A percentile compares a stretch with the other conserved stretches of the same genome.
Evolutionary conservation across 2,888 invertebrate genomes (phyloP).

Genomic region (Phalera bucephala): DNA sequence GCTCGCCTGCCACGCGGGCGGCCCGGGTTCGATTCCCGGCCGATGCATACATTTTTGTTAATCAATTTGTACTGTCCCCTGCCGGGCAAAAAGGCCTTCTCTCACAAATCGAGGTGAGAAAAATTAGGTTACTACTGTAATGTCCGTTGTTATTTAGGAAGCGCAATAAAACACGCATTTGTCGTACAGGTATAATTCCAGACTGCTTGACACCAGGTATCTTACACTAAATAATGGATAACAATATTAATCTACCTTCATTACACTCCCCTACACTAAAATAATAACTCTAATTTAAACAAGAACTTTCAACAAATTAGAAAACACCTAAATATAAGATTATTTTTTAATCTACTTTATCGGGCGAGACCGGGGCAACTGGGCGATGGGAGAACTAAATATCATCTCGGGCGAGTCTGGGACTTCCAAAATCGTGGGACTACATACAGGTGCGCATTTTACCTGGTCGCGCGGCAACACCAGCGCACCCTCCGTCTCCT

Average conservation of each 20-base stretch:
- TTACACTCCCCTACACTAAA: background rate
- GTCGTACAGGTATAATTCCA: too few relatives aligned
- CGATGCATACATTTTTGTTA: conserved; percentile 21
- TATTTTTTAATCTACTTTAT: background rate
- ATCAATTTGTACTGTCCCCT: too few relatives aligned
- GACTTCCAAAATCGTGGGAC: background rate
- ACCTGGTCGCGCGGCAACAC: too few relatives aligned
- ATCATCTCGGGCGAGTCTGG: background rate
- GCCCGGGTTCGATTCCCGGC: conserved; percentile 71
- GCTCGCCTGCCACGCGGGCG: conserved; percentile 84
- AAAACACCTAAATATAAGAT: background rate
- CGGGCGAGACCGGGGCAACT: background rate
- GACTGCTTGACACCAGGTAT: too few relatives aligned
- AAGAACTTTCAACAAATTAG: background rate
- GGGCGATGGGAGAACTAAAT: background rate
- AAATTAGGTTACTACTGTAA: too few relatives aligned
- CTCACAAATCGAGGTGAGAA: too few relatives aligned
- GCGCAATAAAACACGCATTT: too few relatives aligned
- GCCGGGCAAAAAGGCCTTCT: too few relatives aligned
- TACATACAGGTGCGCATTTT: too few relatives aligned
- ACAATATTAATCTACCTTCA: background rate
- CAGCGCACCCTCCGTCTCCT: too few relatives aligned
- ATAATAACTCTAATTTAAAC: background rate
- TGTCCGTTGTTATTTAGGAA: too few relatives aligned
- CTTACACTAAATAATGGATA: too few relatives aligned